Evolutionary conservation across 2,797 vertebrate species (phyloP).

Genomic region (Cyprinella venusta): DNA sequence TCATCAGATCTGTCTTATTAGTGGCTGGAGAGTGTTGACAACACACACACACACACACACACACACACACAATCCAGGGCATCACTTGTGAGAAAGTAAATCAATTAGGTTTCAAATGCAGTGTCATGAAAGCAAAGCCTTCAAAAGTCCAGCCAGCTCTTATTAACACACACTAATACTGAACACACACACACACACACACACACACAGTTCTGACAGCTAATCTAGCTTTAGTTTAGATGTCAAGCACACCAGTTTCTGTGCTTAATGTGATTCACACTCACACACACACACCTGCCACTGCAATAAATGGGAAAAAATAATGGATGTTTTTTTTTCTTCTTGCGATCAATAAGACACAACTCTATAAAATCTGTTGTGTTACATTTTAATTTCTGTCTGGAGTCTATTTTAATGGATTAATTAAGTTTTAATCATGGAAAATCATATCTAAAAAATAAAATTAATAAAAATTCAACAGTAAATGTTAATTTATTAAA

Average conservation of each 20-base stretch:
- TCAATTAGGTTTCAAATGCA: constrained; percentile 70
- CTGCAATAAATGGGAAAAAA: background rate
- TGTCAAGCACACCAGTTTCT: background rate
- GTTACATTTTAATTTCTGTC: background rate
- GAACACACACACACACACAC: background rate
- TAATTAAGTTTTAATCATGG: background rate
- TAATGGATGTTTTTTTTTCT: background rate
- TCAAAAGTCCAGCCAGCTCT: background rate
- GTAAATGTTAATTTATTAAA: background rate
- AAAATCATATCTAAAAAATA: background rate
- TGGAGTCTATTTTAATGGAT: background rate
- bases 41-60: background rate
- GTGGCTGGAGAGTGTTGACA: background rate
- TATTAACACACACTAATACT: background rate
- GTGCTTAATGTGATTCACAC: background rate
- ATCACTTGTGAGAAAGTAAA: constrained; percentile 72
- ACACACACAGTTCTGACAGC: background rate
- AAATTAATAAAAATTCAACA: background rate
- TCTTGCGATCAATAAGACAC: background rate
- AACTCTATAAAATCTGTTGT: background rate
- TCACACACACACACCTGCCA: background rate
- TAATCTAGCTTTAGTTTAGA: background rate
- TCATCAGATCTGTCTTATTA: background rate
- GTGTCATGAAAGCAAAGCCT: background rate
- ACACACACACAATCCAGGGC: constrained; percentile 47